A percentile compares a stretch with the other conserved stretches of the same genome.
Evolutionary conservation across 1,140 invertebrate species (phyloP).

Genomic region (Ganaspis sp.): DNA sequence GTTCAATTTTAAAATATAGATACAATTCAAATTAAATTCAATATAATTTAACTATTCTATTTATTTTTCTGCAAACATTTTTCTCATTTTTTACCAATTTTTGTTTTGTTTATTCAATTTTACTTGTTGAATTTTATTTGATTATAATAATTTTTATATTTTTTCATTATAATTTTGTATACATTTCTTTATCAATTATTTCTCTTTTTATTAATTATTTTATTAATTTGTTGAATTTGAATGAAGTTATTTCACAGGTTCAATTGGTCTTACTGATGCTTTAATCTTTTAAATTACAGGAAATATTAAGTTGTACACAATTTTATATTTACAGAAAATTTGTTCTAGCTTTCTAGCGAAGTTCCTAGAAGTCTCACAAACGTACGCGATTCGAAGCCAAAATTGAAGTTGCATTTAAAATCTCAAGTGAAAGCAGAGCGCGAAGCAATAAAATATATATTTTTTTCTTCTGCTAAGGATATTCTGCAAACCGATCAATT

Average conservation of each 20-base stretch:
- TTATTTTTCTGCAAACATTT: background rate
- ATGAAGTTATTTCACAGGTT: background rate
- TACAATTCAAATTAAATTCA: background rate
- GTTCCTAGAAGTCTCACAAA: conserved; percentile 32
- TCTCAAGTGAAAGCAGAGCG: conserved; percentile 40
- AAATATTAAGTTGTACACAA: conserved; percentile 71
- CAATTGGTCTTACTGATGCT: conserved; percentile 44
- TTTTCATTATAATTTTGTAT: no score
- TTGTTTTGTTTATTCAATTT: no score
- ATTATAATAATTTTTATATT: no score
- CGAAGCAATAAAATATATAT: conserved; percentile 50
- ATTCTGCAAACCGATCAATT: conserved; percentile 17
- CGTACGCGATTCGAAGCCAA: conserved; percentile 29
- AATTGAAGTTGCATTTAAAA: conserved; percentile 40
- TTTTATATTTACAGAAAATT: conserved; percentile 69
- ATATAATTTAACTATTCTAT: no score
- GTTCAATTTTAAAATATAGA: background rate
- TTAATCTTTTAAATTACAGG: conserved; percentile 73
- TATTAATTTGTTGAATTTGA: background rate
- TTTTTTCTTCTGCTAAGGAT: background rate
- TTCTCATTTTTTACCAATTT: background rate
- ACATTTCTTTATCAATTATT: no score
- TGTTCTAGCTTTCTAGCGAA: conserved; percentile 38
- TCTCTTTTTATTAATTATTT: no score
- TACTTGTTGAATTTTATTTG: no score